Percentiles rank a stretch among this genome's conserved stretches.
These are phyloP conservation scores for Falcunculus frontatus DNA, from an alignment of 2,113 vertebrate species.

Conservation along the genomic window DNA sequence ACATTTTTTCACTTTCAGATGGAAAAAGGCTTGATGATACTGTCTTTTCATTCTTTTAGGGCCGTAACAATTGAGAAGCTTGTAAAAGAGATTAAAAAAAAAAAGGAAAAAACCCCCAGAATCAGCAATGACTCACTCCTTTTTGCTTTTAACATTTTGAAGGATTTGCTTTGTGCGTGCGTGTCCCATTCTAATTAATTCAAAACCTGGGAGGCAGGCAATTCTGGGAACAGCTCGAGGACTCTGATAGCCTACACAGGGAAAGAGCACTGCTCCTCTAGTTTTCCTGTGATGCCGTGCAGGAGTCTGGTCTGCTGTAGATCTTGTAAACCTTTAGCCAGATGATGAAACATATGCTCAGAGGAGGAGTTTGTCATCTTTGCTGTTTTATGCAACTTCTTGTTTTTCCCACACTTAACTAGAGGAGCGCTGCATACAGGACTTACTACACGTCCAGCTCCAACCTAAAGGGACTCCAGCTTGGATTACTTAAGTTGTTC, in stretches of 20 bases:
- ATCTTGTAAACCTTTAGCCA: background rate
- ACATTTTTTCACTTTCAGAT: background rate
- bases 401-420: background rate
- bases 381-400: background rate
- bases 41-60: background rate
- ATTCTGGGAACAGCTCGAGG: background rate
- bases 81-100: background rate
- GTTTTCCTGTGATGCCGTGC: background rate
- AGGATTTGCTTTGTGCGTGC: background rate
- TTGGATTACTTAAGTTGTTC: background rate
- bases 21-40: background rate
- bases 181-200: background rate
- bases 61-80: background rate
- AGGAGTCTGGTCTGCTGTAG: background rate
- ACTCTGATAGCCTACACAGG: background rate
- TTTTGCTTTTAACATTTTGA: background rate
- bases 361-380: background rate
- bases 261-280: background rate
- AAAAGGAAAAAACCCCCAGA: background rate
- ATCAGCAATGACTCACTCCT: background rate
- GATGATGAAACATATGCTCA: background rate
- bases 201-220: background rate
- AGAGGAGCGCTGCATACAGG: background rate
- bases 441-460: background rate
- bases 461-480: background rate